These are phyloP conservation scores for Coturnix japonica DNA, from an alignment of 2,113 vertebrate genomes.

Conservation along the genomic window DNA sequence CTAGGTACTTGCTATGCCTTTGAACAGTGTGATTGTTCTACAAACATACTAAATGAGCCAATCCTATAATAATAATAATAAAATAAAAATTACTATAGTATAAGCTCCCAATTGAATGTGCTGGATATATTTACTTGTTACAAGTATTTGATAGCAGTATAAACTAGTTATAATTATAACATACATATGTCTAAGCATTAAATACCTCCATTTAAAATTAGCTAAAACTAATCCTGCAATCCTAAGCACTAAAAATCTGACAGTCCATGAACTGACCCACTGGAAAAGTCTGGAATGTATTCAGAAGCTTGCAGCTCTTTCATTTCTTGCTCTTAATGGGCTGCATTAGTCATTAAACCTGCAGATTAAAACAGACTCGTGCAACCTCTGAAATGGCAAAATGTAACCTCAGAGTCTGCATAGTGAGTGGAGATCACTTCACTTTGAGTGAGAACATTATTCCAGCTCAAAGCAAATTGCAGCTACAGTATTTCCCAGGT, in stretches of 20 bases:
- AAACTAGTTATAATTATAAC: neutral
- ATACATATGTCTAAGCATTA: neutral
- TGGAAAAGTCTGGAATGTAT: neutral
- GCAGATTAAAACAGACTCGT: neutral
- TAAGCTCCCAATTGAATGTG: neutral
- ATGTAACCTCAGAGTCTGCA: neutral
- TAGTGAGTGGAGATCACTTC: neutral
- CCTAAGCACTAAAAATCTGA: neutral
- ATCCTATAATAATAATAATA: neutral
- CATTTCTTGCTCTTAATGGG: neutral
- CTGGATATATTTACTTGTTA: neutral
- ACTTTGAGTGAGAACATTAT: neutral
- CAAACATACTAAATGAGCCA: neutral
- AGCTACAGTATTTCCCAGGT: neutral
- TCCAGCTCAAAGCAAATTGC: neutral
- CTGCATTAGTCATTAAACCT: neutral
- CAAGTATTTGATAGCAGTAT: neutral
- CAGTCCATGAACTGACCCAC: neutral
- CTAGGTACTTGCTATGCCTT: neutral
- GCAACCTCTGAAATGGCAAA: neutral
- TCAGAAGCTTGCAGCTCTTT: conserved; percentile 2
- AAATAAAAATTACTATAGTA: neutral
- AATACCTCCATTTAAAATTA: neutral
- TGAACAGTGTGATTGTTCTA: neutral
- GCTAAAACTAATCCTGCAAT: neutral